Base-by-base conservation (phyloP, 2,797 vertebrate genomes). In the Platyrinchus mystaceus region DNA sequence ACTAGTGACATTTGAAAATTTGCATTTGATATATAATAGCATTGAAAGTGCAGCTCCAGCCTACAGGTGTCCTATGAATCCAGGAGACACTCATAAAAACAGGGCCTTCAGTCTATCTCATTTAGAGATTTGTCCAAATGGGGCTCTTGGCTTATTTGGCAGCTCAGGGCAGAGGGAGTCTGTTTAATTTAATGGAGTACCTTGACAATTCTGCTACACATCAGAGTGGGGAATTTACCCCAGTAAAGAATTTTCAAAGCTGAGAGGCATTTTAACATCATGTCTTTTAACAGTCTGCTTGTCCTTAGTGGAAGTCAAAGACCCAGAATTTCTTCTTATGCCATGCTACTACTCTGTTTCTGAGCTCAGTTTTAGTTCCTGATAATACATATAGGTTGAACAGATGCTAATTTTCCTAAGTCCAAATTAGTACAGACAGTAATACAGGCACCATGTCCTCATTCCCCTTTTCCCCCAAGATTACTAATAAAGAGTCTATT, bases 401-500 rank as follows among this genome's bases (percentile, higher is more conserved):
- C 83, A 96, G 92, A 93, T 91, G 89, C 83, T 94, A 80, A 84
- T 94, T 96, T 96, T 86, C 74, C 53, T 7, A 68, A 84, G 22
- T 64, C 67, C 67, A 94, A 93, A 94, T 94, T 89, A 94, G 80
- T 77, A 89, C 94, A 94, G 87, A 89, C 74, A 89, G 89, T 84
- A 94, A 71, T 34, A 87, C 85, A 94, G 93, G 83, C 75, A 89
- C 81, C 83, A 87, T 89, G 93, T 94, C 91, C 93, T 96, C 68
- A 77, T 79, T 94, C 80, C 53, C 56, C 64, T 82, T 94, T 87
- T 52, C 93, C 89, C 94, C 77, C 36, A 90, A 95, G 93, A 94
- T 87, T 91, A 79, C 85, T 90, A 94, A 94, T 94, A 95, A 78
- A 87, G 87, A 95, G 84, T 89, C 85, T 95, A 95, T 88, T 93